Conservation (phyloP, 2,113 vertebrate species). For the Amia ocellicauda region DNA sequence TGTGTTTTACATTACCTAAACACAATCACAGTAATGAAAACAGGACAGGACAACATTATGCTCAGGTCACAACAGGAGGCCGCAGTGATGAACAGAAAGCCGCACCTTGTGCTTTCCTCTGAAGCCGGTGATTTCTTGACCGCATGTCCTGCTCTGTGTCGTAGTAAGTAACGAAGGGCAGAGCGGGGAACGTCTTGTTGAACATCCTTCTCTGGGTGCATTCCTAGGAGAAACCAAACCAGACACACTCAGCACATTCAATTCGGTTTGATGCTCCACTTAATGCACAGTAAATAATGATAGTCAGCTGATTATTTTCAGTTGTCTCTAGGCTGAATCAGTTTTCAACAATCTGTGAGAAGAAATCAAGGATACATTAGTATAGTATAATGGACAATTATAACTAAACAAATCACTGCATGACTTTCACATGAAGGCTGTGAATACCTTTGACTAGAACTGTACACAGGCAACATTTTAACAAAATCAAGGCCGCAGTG, state of each 20-base stretch:
- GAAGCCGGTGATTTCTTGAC: constrained; percentile 26
- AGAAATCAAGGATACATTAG: not conserved
- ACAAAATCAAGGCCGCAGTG: too few relatives aligned
- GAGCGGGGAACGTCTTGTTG: constrained; percentile 45
- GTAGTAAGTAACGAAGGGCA: constrained; percentile 51
- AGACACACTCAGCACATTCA: constrained; percentile 17
- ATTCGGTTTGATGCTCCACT: not conserved
- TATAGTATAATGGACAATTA: not conserved
- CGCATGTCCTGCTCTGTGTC: constrained; percentile 48
- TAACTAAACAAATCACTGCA: not conserved
- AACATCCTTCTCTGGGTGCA: constrained; percentile 59
- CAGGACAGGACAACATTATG: too few relatives aligned
- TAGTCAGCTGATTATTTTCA: too few relatives aligned
- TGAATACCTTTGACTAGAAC: too few relatives aligned
- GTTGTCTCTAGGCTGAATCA: too few relatives aligned
- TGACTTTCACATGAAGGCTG: too few relatives aligned
- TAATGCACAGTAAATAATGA: not conserved
- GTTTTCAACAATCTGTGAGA: too few relatives aligned
- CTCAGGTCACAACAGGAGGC: too few relatives aligned
- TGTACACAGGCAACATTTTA: too few relatives aligned
- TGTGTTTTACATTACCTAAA: not conserved
- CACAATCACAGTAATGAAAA: not conserved
- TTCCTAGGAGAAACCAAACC: constrained; percentile 38
- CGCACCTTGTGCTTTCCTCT: constrained; percentile 46
- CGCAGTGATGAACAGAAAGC: not conserved